Evolutionary conservation across 2,888 invertebrate species (phyloP).

Genomic region (Pterobdella sp.): DNA sequence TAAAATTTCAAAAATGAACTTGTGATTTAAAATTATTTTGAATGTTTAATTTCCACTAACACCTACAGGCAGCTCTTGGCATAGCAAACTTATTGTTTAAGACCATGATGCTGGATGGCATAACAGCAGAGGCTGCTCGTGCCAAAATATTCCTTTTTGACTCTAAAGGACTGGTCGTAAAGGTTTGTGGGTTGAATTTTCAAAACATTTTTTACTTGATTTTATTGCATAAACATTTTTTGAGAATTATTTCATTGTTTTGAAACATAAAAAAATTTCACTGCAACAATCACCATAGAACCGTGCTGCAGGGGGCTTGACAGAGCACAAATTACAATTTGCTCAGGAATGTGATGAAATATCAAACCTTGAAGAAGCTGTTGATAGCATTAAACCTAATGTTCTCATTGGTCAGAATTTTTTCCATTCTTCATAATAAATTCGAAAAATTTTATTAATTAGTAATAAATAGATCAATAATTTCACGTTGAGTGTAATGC

Average conservation of each 20-base stretch:
- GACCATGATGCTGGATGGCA: constrained; percentile 73
- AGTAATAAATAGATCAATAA: too few species aligned
- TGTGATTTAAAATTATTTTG: too few species aligned
- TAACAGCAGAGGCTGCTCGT: constrained; percentile 66
- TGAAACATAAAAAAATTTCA: neutral
- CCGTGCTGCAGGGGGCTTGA: constrained; percentile 64
- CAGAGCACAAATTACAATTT: constrained; percentile 65
- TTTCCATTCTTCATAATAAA: too few species aligned
- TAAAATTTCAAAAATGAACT: too few species aligned
- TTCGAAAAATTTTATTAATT: too few species aligned
- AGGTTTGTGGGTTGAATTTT: constrained; percentile 45
- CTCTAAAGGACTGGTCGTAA: constrained; percentile 79
- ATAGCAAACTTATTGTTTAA: constrained; percentile 83
- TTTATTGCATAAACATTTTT: neutral
- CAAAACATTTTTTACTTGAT: constrained; percentile 28
- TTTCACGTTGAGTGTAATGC: too few species aligned
- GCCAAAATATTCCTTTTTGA: constrained; percentile 87
- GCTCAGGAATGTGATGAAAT: constrained; percentile 67
- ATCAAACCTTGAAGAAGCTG: constrained; percentile 70
- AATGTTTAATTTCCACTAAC: too few species aligned
- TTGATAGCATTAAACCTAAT: constrained; percentile 72
- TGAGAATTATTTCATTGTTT: neutral
- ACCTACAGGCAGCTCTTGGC: constrained; percentile 86
- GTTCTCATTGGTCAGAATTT: constrained; percentile 72
- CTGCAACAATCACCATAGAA: constrained; percentile 49